phyloP scores from a whole-genome alignment of 2,888 invertebrate species.

The Ligdia adustata region DNA sequence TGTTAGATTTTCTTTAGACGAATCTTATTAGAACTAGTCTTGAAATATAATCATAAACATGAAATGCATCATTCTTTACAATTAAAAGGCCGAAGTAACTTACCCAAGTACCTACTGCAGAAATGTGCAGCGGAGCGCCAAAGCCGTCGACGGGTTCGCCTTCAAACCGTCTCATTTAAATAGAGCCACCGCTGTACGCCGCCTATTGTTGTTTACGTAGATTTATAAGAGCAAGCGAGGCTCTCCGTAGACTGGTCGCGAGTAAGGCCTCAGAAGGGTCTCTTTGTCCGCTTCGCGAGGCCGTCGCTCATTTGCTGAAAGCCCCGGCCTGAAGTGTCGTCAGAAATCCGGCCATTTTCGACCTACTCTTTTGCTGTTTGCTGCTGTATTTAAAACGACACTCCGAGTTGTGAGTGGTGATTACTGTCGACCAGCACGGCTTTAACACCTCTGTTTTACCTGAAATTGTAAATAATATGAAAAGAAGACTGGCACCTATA shows the following conservation, averaged over 20 bases:
- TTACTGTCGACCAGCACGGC: too few relatives aligned
- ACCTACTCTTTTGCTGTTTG: slow-evolving; percentile 40
- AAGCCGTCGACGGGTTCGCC: slow-evolving; percentile 32
- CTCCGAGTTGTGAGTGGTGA: slow-evolving; percentile 35
- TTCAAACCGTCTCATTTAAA: slow-evolving; percentile 44
- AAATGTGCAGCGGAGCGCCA: slow-evolving; percentile 52
- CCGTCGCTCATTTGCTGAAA: slow-evolving; percentile 76
- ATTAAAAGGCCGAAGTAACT: slow-evolving; percentile 19
- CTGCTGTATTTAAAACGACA: slow-evolving; percentile 48
- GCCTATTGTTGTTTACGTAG: slow-evolving; percentile 41
- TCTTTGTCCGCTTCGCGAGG: slow-evolving; percentile 62
- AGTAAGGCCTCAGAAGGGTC: slow-evolving; percentile 52
- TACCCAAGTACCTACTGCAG: slow-evolving; percentile 42
- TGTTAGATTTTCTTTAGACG: too few relatives aligned
- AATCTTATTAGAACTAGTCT: too few relatives aligned
- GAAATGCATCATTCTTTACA: slow-evolving; percentile 11
- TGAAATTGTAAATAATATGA: too few relatives aligned
- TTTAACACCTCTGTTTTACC: too few relatives aligned
- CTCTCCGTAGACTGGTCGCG: slow-evolving; percentile 39
- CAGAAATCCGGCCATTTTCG: slow-evolving; percentile 62
- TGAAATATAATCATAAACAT: not conserved
- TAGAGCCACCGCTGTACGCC: slow-evolving; percentile 44
- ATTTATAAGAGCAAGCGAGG: slow-evolving; percentile 36
- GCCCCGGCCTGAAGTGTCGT: slow-evolving; percentile 63
- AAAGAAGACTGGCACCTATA: too few relatives aligned